phyloP scores from a whole-genome alignment of 2,113 vertebrate genomes.

The Poicephalus gulielmi region DNA sequence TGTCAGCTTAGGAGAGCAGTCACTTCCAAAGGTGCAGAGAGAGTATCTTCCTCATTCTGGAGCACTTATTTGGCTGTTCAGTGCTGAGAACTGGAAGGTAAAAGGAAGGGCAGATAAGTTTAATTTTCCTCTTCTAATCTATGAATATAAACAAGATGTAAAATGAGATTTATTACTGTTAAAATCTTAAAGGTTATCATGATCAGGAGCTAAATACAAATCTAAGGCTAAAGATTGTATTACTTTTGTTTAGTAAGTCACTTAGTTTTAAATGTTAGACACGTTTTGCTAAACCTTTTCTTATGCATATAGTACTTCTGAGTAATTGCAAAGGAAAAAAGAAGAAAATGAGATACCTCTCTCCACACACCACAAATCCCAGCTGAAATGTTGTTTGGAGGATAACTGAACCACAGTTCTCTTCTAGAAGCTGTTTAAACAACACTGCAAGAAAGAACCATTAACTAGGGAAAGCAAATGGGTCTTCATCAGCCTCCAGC shows the following conservation, averaged over 20 bases:
- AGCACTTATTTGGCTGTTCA: background rate
- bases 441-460: background rate
- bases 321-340: background rate
- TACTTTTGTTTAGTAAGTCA: slow-evolving; percentile 7
- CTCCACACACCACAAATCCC: background rate
- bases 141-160: background rate
- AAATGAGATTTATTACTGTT: slow-evolving; percentile 12
- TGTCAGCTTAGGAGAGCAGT: background rate
- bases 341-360: background rate
- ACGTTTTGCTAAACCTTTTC: slow-evolving; percentile 10
- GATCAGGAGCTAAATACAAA: slow-evolving; percentile 7
- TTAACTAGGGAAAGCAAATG: background rate
- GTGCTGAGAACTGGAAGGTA: background rate
- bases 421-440: background rate
- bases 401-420: background rate
- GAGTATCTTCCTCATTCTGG: background rate
- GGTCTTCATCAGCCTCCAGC: background rate
- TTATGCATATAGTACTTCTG: background rate
- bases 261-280: background rate
- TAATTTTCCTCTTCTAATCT: background rate
- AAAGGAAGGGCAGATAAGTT: slow-evolving; percentile 7
- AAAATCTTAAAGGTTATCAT: background rate
- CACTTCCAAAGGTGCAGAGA: background rate
- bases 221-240: background rate
- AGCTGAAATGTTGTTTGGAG: background rate